Conservation (phyloP, 2,113 vertebrate genomes). For the Ochotona princeps region DNA sequence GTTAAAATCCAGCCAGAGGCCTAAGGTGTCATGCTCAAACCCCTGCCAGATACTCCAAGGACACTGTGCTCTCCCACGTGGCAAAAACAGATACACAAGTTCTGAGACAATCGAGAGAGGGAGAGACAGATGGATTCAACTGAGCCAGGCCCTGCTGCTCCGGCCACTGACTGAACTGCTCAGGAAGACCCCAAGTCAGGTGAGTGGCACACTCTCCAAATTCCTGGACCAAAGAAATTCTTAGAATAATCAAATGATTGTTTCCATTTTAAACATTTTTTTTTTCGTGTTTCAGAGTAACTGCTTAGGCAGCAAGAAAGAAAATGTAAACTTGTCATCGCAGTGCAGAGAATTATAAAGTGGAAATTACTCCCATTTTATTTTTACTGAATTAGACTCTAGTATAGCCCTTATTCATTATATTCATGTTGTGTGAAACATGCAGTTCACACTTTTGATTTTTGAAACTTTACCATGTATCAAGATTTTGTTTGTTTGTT, state of each 20-base stretch:
- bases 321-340: neutral
- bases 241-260: neutral
- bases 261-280: neutral
- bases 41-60: neutral
- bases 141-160: neutral
- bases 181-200: neutral
- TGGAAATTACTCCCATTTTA: neutral
- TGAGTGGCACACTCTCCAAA: neutral
- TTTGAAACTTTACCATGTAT: rapidly evolving
- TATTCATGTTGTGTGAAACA: no score
- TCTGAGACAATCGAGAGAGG: neutral
- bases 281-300: neutral
- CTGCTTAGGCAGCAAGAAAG: neutral
- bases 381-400: neutral
- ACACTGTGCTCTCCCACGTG: neutral
- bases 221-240: neutral
- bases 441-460: neutral
- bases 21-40: neutral
- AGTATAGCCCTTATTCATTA: neutral
- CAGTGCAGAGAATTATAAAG: neutral
- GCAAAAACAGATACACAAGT: neutral
- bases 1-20: neutral
- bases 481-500: neutral
- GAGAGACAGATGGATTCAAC: neutral
- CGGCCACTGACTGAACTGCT: neutral